These are phyloP conservation scores for Nyctibius bracteatus DNA, from an alignment of 2,113 vertebrate genomes.

Conservation along the genomic window DNA sequence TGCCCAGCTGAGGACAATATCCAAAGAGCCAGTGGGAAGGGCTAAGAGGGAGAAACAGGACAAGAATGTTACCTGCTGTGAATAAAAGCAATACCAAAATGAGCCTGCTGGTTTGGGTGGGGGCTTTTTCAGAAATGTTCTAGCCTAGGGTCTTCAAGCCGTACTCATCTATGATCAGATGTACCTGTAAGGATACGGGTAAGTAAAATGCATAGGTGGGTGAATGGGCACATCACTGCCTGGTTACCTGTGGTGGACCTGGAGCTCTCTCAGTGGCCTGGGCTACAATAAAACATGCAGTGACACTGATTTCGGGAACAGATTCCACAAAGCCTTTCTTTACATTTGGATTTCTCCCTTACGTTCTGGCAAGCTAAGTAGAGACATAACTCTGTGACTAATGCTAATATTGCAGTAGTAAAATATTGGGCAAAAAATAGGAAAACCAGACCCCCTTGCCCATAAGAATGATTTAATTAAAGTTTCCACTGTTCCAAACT, in stretches of 20 bases:
- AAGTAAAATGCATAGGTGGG: background rate
- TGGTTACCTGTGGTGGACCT: background rate
- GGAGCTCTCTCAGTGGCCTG: background rate
- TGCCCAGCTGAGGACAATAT: background rate
- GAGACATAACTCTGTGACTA: conserved; percentile 13
- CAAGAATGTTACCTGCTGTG: background rate
- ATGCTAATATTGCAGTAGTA: conserved; percentile 22
- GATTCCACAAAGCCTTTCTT: background rate
- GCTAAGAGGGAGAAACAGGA: background rate
- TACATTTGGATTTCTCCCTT: background rate
- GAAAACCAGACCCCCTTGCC: conserved; percentile 34
- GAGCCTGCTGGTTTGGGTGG: background rate
- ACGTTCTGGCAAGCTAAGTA: background rate
- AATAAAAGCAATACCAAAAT: background rate
- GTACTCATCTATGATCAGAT: background rate
- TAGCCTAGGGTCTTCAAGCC: background rate
- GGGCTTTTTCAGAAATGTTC: background rate
- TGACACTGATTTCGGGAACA: background rate
- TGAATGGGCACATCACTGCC: background rate
- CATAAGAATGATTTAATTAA: conserved; percentile 52
- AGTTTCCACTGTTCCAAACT: conserved; percentile 38
- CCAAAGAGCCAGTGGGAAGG: background rate
- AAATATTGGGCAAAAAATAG: conserved; percentile 38
- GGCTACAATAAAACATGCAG: background rate
- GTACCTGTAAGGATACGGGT: background rate